Conservation (phyloP, 2,797 vertebrate genomes). For the Amniataba percoides region DNA sequence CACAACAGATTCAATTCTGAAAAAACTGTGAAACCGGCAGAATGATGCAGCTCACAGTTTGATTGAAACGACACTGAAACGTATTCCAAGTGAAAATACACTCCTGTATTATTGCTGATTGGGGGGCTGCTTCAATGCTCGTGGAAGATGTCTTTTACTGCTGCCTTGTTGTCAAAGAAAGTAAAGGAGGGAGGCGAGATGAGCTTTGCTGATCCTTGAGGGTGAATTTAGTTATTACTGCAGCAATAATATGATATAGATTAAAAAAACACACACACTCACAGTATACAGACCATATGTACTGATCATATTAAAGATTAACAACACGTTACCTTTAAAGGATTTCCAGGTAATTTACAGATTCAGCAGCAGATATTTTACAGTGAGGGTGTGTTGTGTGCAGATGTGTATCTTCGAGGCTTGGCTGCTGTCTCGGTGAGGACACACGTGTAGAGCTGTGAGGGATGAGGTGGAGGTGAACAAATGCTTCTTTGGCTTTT, state of each 20-base stretch:
- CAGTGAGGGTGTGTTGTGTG: constrained; percentile 5
- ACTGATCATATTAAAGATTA: constrained; percentile 60
- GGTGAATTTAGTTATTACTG: constrained; percentile 44
- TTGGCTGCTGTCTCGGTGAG: constrained; percentile 15
- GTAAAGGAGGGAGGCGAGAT: constrained; percentile 32
- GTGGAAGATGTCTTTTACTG: constrained; percentile 28
- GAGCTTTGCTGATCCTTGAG: constrained; percentile 47
- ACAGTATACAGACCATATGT: constrained; percentile 36
- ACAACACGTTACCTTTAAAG: constrained; percentile 20
- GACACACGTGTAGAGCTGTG: constrained; percentile 16
- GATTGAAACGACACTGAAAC: neutral
- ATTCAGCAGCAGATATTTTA: constrained; percentile 41
- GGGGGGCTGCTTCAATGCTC: neutral
- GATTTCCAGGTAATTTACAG: constrained; percentile 30
- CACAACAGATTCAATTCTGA: constrained; percentile 14
- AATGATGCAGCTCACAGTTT: neutral
- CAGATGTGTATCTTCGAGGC: constrained; percentile 28
- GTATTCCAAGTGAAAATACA: neutral
- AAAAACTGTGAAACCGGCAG: neutral
- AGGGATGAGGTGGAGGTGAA: constrained; percentile 33
- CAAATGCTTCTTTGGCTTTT: constrained; percentile 35
- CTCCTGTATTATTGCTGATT: constrained; percentile 17
- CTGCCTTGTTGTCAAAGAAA: constrained; percentile 17
- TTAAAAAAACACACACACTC: constrained; percentile 33
- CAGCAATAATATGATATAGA: constrained; percentile 44